Evolutionary conservation across 2,113 vertebrate species (phyloP), one percentile per base, ranked within the genome.

Genomic region (Hippocampus comes): DNA sequence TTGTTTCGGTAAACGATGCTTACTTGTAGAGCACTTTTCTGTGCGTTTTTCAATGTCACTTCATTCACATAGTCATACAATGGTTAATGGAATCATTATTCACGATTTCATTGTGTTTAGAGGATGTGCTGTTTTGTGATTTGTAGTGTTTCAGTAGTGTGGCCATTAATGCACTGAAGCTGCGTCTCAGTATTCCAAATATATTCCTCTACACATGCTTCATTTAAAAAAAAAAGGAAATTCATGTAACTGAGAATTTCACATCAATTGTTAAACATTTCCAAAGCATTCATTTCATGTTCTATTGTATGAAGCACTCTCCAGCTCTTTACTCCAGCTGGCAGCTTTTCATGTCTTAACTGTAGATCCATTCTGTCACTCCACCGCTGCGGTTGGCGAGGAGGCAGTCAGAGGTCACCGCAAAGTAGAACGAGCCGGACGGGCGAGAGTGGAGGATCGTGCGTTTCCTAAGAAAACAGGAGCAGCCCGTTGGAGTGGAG

Each of bases 401-500:
- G 42, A 79, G 74, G 63, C 46, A 81, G 74, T 82, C 74, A 80
- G n/a, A 25, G 77, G 75, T 83, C 80, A 80, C 38, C n/a, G 79
- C 64, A 82, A 81, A 88, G 85, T 79, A 78, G 82, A 82, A 73
- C 76, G 84, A 82, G 83, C 70, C 74, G 70, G 82, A 87, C 86
- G 75, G 63, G 0, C 23, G 10, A 78, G 76, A 89, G 89, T 85
- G 87, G 89, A 85, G 87, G 86, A 84, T 76, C 79, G 73, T 82
- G 76, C 72, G 80, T 88, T 89, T 74, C 84, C 86, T 89, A 91
- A 91, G 89, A 91, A 89, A 91, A 90, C 89, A 89, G 84, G 81
- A 84, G 88, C 86, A 85, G 78, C 75, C 59, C 79, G 84, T 89
- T 84, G 85, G 83, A 90, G 89, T 88, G 88, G 81, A 85, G 88